Conservation (phyloP, 2,113 vertebrate genomes). For the Chiloscyllium plagiosum region DNA sequence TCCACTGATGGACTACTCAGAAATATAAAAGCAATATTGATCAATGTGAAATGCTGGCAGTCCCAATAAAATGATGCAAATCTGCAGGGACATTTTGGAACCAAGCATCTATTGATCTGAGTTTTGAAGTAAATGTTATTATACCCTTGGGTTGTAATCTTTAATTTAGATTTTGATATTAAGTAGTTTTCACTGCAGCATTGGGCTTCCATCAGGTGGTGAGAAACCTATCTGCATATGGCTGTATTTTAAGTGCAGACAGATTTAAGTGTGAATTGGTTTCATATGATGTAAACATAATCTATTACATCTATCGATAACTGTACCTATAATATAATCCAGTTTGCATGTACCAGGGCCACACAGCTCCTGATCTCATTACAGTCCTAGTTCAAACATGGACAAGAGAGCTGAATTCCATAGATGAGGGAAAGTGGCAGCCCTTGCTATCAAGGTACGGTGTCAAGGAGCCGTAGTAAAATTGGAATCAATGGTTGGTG, state of each 20-base stretch:
- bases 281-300: neutral
- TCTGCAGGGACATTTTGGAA: slow-evolving; percentile 5
- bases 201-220: neutral
- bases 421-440: no score
- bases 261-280: neutral
- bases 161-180: neutral
- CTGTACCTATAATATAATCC: no score
- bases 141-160: neutral
- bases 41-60: neutral
- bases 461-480: no score
- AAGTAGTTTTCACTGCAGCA: neutral
- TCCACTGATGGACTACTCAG: neutral
- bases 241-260: neutral
- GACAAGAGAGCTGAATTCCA: no score
- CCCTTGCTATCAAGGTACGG: no score
- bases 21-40: slow-evolving; percentile 15
- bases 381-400: no score
- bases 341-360: no score
- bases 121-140: neutral
- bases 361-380: no score
- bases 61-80: slow-evolving; percentile 1
- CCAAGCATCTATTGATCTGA: slow-evolving; percentile 14
- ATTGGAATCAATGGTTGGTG: no score
- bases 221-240: no score
- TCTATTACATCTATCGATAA: neutral